Percentiles rank a stretch among this genome's conserved stretches.
These are phyloP conservation scores for Tringa solitaria DNA, from an alignment of 2,113 vertebrate species.

Conservation along the genomic window DNA sequence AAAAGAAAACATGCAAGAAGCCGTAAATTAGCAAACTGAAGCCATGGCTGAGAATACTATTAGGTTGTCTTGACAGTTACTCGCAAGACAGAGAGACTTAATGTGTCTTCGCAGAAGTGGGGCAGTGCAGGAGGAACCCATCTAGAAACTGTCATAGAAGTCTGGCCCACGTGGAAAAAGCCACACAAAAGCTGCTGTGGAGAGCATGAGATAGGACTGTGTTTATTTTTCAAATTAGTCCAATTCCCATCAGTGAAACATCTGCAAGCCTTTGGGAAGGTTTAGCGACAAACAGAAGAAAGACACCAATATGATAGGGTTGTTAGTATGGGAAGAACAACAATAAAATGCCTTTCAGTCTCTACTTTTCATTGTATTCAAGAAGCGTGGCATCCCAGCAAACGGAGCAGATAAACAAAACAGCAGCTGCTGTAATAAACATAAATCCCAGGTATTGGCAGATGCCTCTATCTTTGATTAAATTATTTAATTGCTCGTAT, in stretches of 20 bases:
- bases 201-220: background rate
- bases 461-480: background rate
- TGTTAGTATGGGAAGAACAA: background rate
- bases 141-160: background rate
- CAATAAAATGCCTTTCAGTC: background rate
- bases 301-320: background rate
- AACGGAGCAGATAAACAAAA: background rate
- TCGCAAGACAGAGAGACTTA: background rate
- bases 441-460: background rate
- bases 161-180: rapidly evolving
- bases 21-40: background rate
- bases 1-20: background rate
- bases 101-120: background rate
- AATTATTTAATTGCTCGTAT: background rate
- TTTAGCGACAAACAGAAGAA: background rate
- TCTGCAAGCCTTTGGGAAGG: background rate
- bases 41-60: background rate
- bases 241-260: background rate
- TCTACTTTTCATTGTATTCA: background rate
- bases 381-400: background rate
- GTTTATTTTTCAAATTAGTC: background rate
- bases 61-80: background rate
- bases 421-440: conserved; percentile 1
- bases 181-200: background rate
- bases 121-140: background rate